A percentile compares a stretch with the other conserved stretches of the same genome.
phyloP scores from a whole-genome alignment of 2,797 vertebrate species.

The Anableps anableps region DNA sequence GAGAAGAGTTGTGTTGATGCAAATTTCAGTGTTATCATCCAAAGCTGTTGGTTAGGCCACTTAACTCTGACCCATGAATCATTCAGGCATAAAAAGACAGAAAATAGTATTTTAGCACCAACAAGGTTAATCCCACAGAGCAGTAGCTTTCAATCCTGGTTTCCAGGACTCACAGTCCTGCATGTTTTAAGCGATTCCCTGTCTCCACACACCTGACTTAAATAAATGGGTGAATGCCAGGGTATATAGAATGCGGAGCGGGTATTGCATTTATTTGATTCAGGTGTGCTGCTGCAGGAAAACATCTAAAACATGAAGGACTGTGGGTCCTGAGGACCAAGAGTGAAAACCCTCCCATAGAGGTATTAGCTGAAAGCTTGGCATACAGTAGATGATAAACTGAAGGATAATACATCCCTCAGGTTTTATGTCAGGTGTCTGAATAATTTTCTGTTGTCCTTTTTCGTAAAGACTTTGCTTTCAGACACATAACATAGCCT shows the following conservation, averaged over 20 bases:
- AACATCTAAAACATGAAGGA: background rate
- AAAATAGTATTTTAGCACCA: background rate
- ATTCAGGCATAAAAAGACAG: background rate
- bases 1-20: background rate
- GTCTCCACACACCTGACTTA: background rate
- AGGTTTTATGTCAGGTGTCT: background rate
- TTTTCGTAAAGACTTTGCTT: no score
- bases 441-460: background rate
- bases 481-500: no score
- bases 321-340: background rate
- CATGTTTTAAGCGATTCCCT: background rate
- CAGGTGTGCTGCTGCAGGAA: background rate
- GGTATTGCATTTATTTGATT: background rate
- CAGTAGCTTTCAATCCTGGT: background rate
- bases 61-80: background rate
- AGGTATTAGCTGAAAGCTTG: background rate
- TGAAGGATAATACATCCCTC: background rate
- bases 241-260: background rate
- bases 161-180: no score
- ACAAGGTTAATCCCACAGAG: background rate
- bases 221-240: background rate
- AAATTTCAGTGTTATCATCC: background rate
- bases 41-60: background rate
- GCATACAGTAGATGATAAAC: background rate
- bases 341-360: background rate